phyloP scores from a whole-genome alignment of 2,113 vertebrate genomes.

The Pollachius pollachius region DNA sequence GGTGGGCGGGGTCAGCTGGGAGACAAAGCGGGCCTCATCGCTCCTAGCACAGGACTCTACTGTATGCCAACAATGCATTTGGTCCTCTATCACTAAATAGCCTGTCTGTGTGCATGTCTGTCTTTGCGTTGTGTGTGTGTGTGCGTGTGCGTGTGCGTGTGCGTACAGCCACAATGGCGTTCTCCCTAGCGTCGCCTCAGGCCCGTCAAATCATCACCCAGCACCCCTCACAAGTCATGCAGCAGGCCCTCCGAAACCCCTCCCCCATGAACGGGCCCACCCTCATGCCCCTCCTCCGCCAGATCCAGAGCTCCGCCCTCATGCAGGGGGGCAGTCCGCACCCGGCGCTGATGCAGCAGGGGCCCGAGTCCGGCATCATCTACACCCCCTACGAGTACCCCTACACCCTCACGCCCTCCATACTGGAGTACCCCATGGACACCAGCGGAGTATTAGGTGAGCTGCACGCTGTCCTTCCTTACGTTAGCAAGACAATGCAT shows the following conservation, averaged over 20 bases:
- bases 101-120: slow-evolving; percentile 40
- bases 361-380: slow-evolving; percentile 93
- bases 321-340: slow-evolving; percentile 93
- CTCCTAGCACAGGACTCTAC: slow-evolving; percentile 56
- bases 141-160: slow-evolving; percentile 23
- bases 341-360: slow-evolving; percentile 88
- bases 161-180: slow-evolving; percentile 83
- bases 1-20: slow-evolving; percentile 36
- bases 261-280: slow-evolving; percentile 86
- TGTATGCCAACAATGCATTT: slow-evolving; percentile 61
- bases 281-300: slow-evolving; percentile 98
- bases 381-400: slow-evolving; percentile 98
- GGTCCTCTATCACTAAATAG: slow-evolving; percentile 52
- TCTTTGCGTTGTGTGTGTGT: slow-evolving; percentile 33
- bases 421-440: slow-evolving; percentile 98
- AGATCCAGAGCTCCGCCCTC: slow-evolving; percentile 92
- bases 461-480: not conserved
- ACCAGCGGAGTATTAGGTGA: slow-evolving; percentile 98
- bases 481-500: too few relatives aligned
- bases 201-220: slow-evolving; percentile 88
- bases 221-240: slow-evolving; percentile 91
- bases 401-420: slow-evolving; percentile 95
- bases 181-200: slow-evolving; percentile 93
- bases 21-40: slow-evolving; percentile 32
- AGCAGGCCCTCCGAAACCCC: slow-evolving; percentile 84